Evolutionary conservation across 1,140 invertebrate genomes (phyloP).

Genomic region (Acyrthosiphon pisum): DNA sequence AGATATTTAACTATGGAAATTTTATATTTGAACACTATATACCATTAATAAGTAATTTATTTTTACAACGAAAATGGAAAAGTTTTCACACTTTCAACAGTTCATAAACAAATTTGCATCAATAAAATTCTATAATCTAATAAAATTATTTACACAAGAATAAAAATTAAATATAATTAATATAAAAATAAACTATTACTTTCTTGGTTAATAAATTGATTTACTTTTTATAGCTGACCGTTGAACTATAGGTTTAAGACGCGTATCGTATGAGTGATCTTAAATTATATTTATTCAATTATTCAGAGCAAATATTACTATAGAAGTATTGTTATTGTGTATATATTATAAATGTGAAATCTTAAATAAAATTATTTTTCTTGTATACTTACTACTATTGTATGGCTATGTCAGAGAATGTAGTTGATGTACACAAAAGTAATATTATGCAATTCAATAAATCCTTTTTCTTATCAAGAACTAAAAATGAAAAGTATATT

Average conservation of each 20-base stretch:
- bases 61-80: background rate
- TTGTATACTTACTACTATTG: background rate
- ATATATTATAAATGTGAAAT: background rate
- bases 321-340: background rate
- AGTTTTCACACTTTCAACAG: background rate
- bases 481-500: too few species aligned
- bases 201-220: background rate
- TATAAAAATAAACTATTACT: background rate
- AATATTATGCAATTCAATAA: too few species aligned
- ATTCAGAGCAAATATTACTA: background rate
- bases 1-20: background rate
- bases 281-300: background rate
- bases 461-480: too few species aligned
- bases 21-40: background rate
- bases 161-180: background rate
- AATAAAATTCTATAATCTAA: background rate
- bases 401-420: background rate
- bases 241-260: too few species aligned
- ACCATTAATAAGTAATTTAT: background rate
- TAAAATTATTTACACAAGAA: background rate
- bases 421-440: background rate
- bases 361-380: background rate
- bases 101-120: background rate
- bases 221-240: background rate
- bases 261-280: too few species aligned